phyloP scores from a whole-genome alignment of 2,113 vertebrate genomes.

The Notarius quadriscutis region DNA sequence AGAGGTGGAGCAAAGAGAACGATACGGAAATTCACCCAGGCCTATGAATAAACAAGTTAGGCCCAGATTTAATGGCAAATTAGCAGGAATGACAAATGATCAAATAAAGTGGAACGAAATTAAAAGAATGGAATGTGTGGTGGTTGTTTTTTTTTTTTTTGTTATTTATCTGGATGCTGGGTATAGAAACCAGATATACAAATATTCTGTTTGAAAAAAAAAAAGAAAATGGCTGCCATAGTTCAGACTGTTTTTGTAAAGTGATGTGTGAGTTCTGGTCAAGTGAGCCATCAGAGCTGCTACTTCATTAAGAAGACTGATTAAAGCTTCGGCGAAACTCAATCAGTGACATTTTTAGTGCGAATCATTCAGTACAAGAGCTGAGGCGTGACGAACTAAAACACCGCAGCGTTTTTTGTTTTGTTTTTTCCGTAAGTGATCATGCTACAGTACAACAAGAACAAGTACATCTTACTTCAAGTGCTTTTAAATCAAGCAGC shows the following conservation, averaged over 20 bases:
- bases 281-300: conserved; percentile 1
- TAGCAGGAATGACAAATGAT: conserved; percentile 74
- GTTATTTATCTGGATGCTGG: conserved; percentile 43
- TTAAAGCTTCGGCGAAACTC: background rate
- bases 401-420: background rate
- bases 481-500: conserved; percentile 5
- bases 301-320: conserved; percentile 13
- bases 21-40: conserved; percentile 65
- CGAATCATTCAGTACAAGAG: background rate
- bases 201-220: conserved; percentile 26
- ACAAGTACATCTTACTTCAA: background rate
- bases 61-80: conserved; percentile 55
- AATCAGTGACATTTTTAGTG: background rate
- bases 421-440: background rate
- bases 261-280: conserved; percentile 35
- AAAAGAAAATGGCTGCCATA: conserved; percentile 34
- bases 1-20: conserved; percentile 61
- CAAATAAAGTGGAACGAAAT: conserved; percentile 41
- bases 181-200: conserved; percentile 45
- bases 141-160: conserved; percentile 26
- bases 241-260: conserved; percentile 49
- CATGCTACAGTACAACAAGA: conserved; percentile 28
- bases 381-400: background rate
- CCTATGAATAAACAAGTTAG: conserved; percentile 68
- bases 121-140: conserved; percentile 72